phyloP scores from a whole-genome alignment of 2,113 vertebrate species.

The Cromileptes altivelis region DNA sequence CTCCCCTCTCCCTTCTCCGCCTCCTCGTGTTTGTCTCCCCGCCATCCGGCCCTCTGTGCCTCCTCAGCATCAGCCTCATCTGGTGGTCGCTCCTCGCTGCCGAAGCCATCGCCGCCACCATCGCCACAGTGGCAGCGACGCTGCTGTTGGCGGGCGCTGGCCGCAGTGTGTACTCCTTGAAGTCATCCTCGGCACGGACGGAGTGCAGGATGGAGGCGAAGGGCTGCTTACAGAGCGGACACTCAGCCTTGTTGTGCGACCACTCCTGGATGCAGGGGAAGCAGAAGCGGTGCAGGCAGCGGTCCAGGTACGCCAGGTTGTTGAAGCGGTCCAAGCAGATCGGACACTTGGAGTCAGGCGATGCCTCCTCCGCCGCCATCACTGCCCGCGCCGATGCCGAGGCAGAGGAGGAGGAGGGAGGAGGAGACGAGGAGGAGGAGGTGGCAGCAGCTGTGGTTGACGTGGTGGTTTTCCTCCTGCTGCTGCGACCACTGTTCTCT shows the following conservation, averaged over 20 bases:
- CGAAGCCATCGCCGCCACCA: conserved; percentile 74
- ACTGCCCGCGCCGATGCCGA: not conserved
- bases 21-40: conserved; percentile 1
- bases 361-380: conserved; percentile 82
- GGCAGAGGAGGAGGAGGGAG: conserved; percentile 17
- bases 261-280: conserved; percentile 94
- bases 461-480: conserved; percentile 40
- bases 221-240: conserved; percentile 94
- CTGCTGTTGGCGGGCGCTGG: conserved; percentile 82
- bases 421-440: not conserved
- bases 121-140: conserved; percentile 84
- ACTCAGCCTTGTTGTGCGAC: conserved; percentile 95
- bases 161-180: conserved; percentile 89
- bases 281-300: conserved; percentile 93
- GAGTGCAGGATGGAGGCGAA: conserved; percentile 93
- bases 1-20: conserved; percentile 35
- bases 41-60: conserved; percentile 38
- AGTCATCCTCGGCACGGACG: conserved; percentile 90
- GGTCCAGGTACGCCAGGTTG: conserved; percentile 90
- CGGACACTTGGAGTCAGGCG: conserved; percentile 94
- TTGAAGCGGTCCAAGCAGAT: conserved; percentile 94
- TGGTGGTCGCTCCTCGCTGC: conserved; percentile 61
- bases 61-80: conserved; percentile 70
- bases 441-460: not conserved
- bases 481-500: conserved; percentile 4